phyloP scores from a whole-genome alignment of 2,113 vertebrate species.

The Mohoua ochrocephala region DNA sequence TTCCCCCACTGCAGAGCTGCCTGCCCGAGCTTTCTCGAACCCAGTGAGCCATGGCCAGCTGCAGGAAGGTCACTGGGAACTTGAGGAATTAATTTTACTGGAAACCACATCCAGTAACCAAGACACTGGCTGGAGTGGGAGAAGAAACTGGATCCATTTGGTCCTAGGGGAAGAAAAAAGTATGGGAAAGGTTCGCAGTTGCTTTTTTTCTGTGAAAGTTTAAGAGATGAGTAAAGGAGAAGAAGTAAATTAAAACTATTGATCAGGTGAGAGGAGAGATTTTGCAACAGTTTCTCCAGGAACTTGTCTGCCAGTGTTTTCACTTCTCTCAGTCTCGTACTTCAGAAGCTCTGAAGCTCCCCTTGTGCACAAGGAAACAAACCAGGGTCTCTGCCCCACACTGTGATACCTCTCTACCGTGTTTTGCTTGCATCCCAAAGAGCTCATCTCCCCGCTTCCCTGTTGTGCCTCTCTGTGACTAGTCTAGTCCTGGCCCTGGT shows the following conservation, averaged over 20 bases:
- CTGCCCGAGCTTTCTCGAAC: not conserved
- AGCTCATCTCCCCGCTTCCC: not conserved
- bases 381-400: not conserved
- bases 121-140: not conserved
- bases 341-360: not conserved
- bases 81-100: not conserved
- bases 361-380: not conserved
- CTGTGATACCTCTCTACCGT: not conserved
- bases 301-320: not conserved
- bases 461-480: not conserved
- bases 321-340: fast-evolving
- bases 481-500: not conserved
- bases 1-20: not conserved
- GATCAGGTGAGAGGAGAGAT: not conserved
- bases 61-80: not conserved
- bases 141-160: not conserved
- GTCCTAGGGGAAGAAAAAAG: not conserved
- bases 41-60: not conserved
- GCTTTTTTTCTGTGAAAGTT: not conserved
- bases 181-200: not conserved
- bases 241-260: not conserved
- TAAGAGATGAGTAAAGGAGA: not conserved
- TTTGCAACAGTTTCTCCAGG: not conserved
- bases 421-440: not conserved
- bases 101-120: not conserved